phyloP scores from a whole-genome alignment of 1,140 invertebrate genomes.

The Leptestheria dahalacensis region DNA sequence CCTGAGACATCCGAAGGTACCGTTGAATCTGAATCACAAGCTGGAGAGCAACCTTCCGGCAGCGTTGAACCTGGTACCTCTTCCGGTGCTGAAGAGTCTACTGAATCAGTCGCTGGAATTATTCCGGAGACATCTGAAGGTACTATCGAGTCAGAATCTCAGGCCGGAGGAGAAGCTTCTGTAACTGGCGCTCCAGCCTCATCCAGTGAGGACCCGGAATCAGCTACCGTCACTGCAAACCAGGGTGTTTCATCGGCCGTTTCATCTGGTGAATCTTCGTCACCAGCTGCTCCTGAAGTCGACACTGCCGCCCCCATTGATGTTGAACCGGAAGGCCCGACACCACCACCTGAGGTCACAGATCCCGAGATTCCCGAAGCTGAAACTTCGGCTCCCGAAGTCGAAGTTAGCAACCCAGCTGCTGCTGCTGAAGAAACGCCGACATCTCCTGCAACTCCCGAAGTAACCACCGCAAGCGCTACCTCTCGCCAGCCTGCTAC shows the following conservation, averaged over 20 bases:
- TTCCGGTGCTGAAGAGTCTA: background rate
- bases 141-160: background rate
- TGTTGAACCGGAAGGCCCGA: background rate
- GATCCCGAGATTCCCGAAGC: background rate
- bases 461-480: background rate
- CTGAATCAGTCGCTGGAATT: background rate
- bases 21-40: background rate
- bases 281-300: conserved; percentile 9
- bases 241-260: background rate
- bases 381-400: conserved; percentile 12
- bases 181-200: background rate
- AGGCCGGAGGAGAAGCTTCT: background rate
- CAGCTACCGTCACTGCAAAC: background rate
- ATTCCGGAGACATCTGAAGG: background rate
- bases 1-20: background rate
- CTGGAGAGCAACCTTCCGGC: background rate
- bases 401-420: conserved; percentile 10
- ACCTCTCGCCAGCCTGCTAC: conserved; percentile 4
- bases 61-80: background rate
- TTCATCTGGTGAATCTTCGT: conserved; percentile 14
- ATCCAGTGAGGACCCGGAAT: background rate
- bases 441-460: conserved; percentile 13
- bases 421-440: conserved; percentile 2
- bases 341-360: background rate
- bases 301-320: background rate